These are phyloP conservation scores for Montipora efflorescens DNA, from an alignment of 64 coral and sea anemone species.

Conservation along the genomic window DNA sequence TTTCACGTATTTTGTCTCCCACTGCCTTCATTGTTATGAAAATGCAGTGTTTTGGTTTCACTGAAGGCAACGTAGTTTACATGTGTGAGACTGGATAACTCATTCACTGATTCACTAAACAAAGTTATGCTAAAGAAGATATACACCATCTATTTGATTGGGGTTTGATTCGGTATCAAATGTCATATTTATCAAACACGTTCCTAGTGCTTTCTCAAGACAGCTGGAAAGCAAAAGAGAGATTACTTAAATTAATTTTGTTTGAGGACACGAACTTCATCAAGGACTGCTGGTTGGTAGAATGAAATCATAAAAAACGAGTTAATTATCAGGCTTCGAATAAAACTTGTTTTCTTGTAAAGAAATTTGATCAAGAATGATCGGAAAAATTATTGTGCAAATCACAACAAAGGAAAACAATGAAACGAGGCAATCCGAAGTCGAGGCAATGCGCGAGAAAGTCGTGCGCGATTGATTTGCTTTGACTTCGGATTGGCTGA, in stretches of 20 bases:
- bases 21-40: too few species aligned
- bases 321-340: neutral
- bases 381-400: too few species aligned
- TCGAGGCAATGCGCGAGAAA: too few species aligned
- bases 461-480: too few species aligned
- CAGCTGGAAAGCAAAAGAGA: neutral
- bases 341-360: neutral
- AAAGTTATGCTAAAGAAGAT: neutral
- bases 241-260: neutral
- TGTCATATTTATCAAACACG: neutral
- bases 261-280: neutral
- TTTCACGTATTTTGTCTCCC: too few species aligned
- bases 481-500: too few species aligned
- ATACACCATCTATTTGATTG: neutral
- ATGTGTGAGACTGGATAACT: neutral
- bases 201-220: neutral
- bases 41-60: too few species aligned
- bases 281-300: slow-evolving; percentile 6
- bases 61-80: neutral
- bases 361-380: too few species aligned
- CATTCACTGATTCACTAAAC: neutral
- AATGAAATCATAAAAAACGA: neutral
- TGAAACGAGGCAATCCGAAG: neutral
- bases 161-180: neutral
- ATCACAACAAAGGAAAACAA: neutral